phyloP scores from a whole-genome alignment of 1,140 invertebrate genomes.

The Drosophila busckii region DNA sequence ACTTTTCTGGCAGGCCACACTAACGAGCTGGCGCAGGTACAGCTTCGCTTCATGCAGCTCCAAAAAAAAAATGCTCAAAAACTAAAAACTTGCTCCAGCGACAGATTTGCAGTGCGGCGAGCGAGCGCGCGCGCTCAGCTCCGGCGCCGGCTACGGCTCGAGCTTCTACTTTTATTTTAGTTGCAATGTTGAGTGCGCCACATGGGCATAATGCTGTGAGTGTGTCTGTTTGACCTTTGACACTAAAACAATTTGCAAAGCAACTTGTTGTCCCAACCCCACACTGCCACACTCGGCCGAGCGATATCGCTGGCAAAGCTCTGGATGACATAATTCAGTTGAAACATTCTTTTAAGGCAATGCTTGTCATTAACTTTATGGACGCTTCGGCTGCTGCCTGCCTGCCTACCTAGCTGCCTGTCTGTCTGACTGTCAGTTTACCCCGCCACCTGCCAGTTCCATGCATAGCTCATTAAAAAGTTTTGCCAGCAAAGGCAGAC shows the following conservation, averaged over 20 bases:
- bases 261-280: slow-evolving; percentile 67
- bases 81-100: no score
- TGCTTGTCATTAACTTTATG: slow-evolving; percentile 39
- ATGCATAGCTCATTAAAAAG: slow-evolving; percentile 69
- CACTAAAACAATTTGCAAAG: slow-evolving; percentile 73
- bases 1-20: slow-evolving; percentile 71
- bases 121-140: background rate
- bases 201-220: slow-evolving; percentile 38
- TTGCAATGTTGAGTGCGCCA: slow-evolving; percentile 57
- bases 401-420: no score
- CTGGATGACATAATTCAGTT: slow-evolving; percentile 60
- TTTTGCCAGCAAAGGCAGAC: slow-evolving; percentile 52
- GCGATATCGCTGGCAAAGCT: slow-evolving; percentile 5
- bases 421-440: no score
- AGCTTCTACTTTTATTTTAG: background rate
- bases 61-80: no score
- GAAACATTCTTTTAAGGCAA: slow-evolving; percentile 72
- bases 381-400: slow-evolving; percentile 6
- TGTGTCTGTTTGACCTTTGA: slow-evolving; percentile 68
- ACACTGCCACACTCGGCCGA: slow-evolving; percentile 16
- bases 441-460: no score
- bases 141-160: background rate
- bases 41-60: no score
- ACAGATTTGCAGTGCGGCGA: no score
- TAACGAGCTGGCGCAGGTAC: slow-evolving; percentile 47